Evolutionary conservation across 2,113 vertebrate species (phyloP), one percentile per base, ranked within the genome.

Genomic region (Grammomys dolichurus): DNA sequence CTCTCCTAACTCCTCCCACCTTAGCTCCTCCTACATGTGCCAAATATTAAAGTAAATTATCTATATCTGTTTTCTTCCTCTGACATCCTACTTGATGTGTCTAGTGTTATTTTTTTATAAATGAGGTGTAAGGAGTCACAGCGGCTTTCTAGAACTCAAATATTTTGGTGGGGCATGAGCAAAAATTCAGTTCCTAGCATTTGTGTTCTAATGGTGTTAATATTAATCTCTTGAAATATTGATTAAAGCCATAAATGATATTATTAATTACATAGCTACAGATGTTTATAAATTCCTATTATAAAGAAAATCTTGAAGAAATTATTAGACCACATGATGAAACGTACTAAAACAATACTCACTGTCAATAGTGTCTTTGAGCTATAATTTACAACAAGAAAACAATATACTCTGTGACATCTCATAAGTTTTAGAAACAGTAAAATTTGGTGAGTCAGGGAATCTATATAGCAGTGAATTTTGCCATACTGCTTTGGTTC

Each of bases 351-450:
- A 77, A 20, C 12, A 40, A 43, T 54, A 43, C 16, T 33, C 33
- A 70, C 31, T 40, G 31, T 40, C 31, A 94, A 63, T 12, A 60
- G 31, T 75, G 2, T 76, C 24, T 82, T 75, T 73, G 69, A 76
- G 48, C 31, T 1, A 13, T n/a, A 89, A 87, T 58, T 81, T 9
- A 60, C 14, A 19, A 80, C 13, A 77, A 13, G 16, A 51, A 0
- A 67, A 82, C 89, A 91, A 70, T 17, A 51, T 46, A 69, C 4
- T 90, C 81, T 77, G n/a, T 51, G 10, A 19, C 81, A 6, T 94
- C 3, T 63, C 86, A 77, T 75, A 89, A 90, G n/a, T 94, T 87
- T 56, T 81, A 36, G 20, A 46, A 87, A 87, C 40, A 73, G n/a
- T 51, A n/a, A 56, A 26, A 73, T 67, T 58, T 43, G 1, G 5